A percentile compares a stretch with the other conserved stretches of the same genome.
Conservation (phyloP, 2,797 vertebrate species). For the Anguilla anguilla region DNA sequence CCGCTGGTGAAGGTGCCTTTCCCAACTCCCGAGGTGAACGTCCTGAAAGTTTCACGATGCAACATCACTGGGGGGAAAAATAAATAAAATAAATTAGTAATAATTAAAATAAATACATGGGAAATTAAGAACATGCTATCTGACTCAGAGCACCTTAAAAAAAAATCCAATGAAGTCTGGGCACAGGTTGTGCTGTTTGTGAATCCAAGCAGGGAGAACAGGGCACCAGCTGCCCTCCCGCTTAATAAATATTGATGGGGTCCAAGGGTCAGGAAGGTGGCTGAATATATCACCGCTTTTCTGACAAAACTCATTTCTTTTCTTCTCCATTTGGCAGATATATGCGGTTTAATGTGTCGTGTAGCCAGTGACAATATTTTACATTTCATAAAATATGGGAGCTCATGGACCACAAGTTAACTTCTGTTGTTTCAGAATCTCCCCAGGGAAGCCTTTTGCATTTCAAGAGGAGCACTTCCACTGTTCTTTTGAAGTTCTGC, state of each 20-base stretch:
- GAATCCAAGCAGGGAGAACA: constrained; percentile 49
- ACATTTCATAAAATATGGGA: constrained; percentile 29
- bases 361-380: constrained; percentile 32
- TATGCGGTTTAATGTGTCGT: constrained; percentile 29
- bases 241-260: constrained; percentile 49
- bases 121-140: constrained; percentile 19
- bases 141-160: constrained; percentile 30
- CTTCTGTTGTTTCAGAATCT: constrained; percentile 11
- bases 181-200: constrained; percentile 35
- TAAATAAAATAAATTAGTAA: background rate
- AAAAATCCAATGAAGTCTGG: constrained; percentile 19
- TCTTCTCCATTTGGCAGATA: constrained; percentile 44
- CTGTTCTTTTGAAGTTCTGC: constrained; percentile 4
- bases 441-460: background rate
- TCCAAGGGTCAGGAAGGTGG: constrained; percentile 53
- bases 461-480: constrained; percentile 3
- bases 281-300: constrained; percentile 46
- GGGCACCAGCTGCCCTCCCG: constrained; percentile 51
- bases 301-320: constrained; percentile 53
- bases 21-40: constrained; percentile 61
- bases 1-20: constrained; percentile 57
- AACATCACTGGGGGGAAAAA: constrained; percentile 31
- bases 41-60: constrained; percentile 37
- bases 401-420: constrained; percentile 11
- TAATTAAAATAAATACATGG: background rate